phyloP scores from a whole-genome alignment of 1,140 invertebrate genomes.

The Caenorhabditis remanei region DNA sequence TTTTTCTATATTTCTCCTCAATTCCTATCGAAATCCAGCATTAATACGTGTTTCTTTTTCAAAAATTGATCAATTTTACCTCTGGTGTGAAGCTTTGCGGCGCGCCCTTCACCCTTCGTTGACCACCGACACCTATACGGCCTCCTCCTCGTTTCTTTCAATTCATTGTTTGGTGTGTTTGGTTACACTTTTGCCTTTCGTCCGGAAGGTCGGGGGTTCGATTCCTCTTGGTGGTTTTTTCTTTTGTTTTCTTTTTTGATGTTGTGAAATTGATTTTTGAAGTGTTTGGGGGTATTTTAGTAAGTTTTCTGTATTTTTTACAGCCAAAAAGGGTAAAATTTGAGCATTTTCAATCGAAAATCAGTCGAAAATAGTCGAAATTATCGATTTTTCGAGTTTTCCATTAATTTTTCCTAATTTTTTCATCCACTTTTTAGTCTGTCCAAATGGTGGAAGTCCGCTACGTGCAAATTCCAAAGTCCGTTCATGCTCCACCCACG shows the following conservation, averaged over 20 bases:
- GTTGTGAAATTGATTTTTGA: not conserved
- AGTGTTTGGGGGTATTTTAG: not conserved
- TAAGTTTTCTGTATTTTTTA: not conserved
- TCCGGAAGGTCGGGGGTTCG: not conserved
- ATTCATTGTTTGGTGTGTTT: not conserved
- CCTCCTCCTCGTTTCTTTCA: not conserved
- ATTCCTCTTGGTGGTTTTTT: not conserved
- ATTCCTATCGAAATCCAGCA: no score
- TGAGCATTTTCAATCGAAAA: not conserved
- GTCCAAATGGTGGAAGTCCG: constrained; percentile 64
- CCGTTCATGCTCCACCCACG: constrained; percentile 58
- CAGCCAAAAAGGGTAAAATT: not conserved
- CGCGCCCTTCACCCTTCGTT: not conserved
- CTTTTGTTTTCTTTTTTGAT: not conserved
- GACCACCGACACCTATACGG: not conserved
- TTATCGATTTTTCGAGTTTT: no score
- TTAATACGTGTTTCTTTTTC: no score
- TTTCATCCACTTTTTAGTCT: constrained; percentile 15
- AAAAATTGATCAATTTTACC: no score
- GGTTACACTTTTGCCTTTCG: not conserved
- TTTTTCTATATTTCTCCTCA: no score
- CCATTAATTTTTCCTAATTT: not conserved
- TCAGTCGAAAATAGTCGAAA: not conserved
- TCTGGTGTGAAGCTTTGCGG: no score
- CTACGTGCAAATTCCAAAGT: constrained; percentile 55